Evolutionary conservation across 2,888 invertebrate species (phyloP), one percentile per base, ranked within the genome.

Genomic region (Lasioglossum marginatum): DNA sequence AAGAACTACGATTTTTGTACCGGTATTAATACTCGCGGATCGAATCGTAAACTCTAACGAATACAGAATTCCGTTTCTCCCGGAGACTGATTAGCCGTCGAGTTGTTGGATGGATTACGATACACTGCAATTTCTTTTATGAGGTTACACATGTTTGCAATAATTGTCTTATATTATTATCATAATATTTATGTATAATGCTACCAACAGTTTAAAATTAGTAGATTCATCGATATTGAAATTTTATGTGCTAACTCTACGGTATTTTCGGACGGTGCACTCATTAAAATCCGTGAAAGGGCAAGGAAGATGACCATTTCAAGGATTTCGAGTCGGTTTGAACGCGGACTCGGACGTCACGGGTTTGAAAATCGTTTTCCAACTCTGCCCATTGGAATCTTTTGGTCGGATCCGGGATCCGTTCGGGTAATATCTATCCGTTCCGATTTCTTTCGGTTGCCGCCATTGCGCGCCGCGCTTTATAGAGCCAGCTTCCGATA

Each of bases 401-500:
- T 37, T n/a, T 43, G 57, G 37, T 31, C 57, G 70, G 37, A 83
- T 79, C 34, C 68, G 71, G 75, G 78, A 81, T 60, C 77, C 79
- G 31, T 19, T 14, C 45, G 60, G 23, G 77, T 76, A 81, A 86
- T 70, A 73, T 84, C 80, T 78, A 72, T 79, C 68, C 79, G 73
- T 70, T 45, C 48, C 77, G 48, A 77, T 45, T 57, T 71, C 81
- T n/a, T 72, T 40, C 34, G 60, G 60, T 45, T 73, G 79, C 66
- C 60, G 60, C n/a, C 75, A 57, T 80, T 71, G 72, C 78, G 45
- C 48, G 68, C 75, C 63, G 68, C 76, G 45, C 57, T 74, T 86
- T 86, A 86, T 70, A 81, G 73, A 66, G 37, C 81, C 81, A 52
- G 52, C 72, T 63, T 66, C 74, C 66, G 77, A 74, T 84, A 79